Evolutionary conservation across 64 coral and sea anemone species (phyloP).

Genomic region (Orbicella faveolata): DNA sequence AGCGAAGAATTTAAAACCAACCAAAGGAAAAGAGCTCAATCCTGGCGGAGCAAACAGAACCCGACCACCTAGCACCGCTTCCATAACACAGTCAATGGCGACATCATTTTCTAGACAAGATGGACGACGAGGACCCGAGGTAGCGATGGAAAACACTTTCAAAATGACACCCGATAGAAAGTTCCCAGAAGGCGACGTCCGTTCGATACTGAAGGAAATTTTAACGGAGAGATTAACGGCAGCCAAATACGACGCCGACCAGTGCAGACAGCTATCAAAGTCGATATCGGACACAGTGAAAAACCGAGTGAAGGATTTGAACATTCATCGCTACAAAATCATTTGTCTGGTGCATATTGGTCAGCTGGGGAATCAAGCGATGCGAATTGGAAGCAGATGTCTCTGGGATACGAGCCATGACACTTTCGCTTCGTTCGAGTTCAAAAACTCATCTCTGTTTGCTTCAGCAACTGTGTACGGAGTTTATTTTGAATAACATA

Average conservation of each 20-base stretch:
- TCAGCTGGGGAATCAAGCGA: conserved; percentile 63
- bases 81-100: conserved; percentile 27
- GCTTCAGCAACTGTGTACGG: conserved; percentile 88
- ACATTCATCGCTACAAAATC: conserved; percentile 89
- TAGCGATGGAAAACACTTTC: conserved; percentile 72
- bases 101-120: conserved; percentile 44
- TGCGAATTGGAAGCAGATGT: conserved; percentile 93
- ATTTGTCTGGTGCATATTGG: conserved; percentile 89
- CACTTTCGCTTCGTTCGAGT: conserved; percentile 77
- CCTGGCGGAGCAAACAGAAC: neutral
- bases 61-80: conserved; percentile 32
- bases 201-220: conserved; percentile 71
- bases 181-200: conserved; percentile 71
- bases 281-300: conserved; percentile 80
- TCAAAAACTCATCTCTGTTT: conserved; percentile 85
- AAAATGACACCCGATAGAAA: conserved; percentile 70
- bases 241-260: conserved; percentile 65
- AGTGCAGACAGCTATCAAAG: conserved; percentile 86
- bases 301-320: conserved; percentile 74
- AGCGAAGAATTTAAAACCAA: conserved; percentile 58
- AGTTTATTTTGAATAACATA: conserved; percentile 84
- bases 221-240: conserved; percentile 73
- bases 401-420: conserved; percentile 83
- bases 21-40: conserved; percentile 27
- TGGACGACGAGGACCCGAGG: conserved; percentile 24